Percentiles rank a stretch among this genome's conserved stretches.
These are phyloP conservation scores for Aphaenogaster ashmeadi DNA, from an alignment of 1,140 invertebrate species.

Conservation along the genomic window DNA sequence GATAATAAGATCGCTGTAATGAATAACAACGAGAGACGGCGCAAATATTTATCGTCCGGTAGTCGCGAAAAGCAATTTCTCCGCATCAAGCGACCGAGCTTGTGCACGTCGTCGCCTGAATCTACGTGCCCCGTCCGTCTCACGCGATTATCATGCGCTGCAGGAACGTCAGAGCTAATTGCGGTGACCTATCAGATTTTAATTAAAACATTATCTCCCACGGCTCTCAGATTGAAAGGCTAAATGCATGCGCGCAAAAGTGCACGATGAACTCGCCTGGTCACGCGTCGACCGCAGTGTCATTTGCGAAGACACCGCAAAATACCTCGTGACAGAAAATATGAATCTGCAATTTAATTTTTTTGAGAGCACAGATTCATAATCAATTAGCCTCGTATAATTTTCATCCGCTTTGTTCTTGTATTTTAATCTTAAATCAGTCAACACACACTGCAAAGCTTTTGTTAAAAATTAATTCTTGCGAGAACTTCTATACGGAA, in stretches of 20 bases:
- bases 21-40: constrained; percentile 47
- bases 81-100: neutral
- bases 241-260: neutral
- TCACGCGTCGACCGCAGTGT: neutral
- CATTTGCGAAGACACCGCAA: neutral
- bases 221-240: neutral
- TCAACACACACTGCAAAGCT: neutral
- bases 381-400: neutral
- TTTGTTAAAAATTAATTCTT: neutral
- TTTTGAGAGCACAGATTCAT: neutral
- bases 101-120: neutral
- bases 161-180: neutral
- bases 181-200: constrained; percentile 45
- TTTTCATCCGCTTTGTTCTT: neutral
- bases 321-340: neutral
- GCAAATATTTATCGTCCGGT: constrained; percentile 31
- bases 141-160: constrained; percentile 21
- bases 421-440: neutral
- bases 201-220: constrained; percentile 19
- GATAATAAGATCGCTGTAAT: constrained; percentile 56
- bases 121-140: constrained; percentile 17
- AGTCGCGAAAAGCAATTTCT: constrained; percentile 43
- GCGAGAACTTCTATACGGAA: neutral
- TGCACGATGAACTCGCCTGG: neutral
- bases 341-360: neutral